These are phyloP conservation scores for Lottia scabra DNA, from an alignment of 2,888 invertebrate species.

Conservation along the genomic window DNA sequence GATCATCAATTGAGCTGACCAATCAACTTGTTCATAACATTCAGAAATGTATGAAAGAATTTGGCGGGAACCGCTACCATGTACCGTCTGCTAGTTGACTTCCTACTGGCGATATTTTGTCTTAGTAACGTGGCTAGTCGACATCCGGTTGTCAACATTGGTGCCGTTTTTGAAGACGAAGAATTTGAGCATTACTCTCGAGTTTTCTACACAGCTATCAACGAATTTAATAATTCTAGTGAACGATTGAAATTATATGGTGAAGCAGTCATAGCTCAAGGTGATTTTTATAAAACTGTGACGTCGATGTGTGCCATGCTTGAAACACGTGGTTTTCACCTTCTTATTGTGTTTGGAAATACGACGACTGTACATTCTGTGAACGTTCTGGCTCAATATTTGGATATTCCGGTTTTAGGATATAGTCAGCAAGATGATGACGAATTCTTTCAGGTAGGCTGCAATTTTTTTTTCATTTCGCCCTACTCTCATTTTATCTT, in stretches of 20 bases:
- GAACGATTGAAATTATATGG: slow-evolving; percentile 36
- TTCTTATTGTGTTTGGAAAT: slow-evolving; percentile 50
- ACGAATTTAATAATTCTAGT: slow-evolving; percentile 37
- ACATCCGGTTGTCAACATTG: slow-evolving; percentile 42
- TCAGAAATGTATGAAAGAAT: slow-evolving; percentile 5
- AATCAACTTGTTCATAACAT: neutral
- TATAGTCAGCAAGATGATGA: slow-evolving; percentile 45
- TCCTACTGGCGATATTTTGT: neutral
- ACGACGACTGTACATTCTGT: slow-evolving; percentile 48
- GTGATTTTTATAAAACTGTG: slow-evolving; percentile 41
- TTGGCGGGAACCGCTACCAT: slow-evolving; percentile 5
- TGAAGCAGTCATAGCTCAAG: slow-evolving; percentile 30
- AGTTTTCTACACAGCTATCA: slow-evolving; percentile 41
- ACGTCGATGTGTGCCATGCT: slow-evolving; percentile 44
- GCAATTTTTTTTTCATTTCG: too few species aligned
- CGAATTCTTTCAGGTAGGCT: slow-evolving; percentile 45
- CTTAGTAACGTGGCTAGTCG: neutral
- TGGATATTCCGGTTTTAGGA: slow-evolving; percentile 55
- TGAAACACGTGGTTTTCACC: slow-evolving; percentile 34
- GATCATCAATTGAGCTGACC: neutral
- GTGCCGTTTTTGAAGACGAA: slow-evolving; percentile 49
- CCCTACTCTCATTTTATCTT: too few species aligned
- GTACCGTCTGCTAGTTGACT: neutral
- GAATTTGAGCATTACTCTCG: slow-evolving; percentile 43
- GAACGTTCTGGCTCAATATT: slow-evolving; percentile 44